phyloP scores from a whole-genome alignment of 2,113 vertebrate genomes.

The Microtus oregoni region DNA sequence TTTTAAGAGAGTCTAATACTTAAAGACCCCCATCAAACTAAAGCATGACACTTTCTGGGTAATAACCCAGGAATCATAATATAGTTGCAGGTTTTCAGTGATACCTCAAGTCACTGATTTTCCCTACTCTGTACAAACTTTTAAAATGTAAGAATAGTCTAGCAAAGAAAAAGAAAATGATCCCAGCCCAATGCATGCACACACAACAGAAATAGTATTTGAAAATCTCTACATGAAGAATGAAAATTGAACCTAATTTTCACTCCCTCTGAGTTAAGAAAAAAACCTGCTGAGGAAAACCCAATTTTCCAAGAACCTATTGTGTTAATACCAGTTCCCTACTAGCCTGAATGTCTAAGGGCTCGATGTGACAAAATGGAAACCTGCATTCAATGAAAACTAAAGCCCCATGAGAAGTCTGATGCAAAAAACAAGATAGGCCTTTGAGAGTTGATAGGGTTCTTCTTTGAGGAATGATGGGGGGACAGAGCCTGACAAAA shows the following conservation, averaged over 20 bases:
- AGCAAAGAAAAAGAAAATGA: background rate
- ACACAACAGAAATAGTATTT: background rate
- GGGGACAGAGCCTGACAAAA: background rate
- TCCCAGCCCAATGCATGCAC: background rate
- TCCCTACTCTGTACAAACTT: background rate
- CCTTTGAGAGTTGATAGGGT: background rate
- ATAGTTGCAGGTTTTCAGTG: background rate
- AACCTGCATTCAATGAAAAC: background rate
- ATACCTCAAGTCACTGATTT: background rate
- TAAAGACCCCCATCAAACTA: background rate
- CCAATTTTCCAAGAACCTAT: background rate
- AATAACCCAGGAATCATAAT: background rate
- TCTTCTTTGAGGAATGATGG: background rate
- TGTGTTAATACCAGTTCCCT: background rate
- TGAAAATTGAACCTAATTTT: background rate
- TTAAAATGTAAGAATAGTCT: background rate
- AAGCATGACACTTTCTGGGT: background rate
- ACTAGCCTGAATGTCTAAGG: background rate
- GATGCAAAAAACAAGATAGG: background rate
- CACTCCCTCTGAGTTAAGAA: background rate
- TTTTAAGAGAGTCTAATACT: background rate
- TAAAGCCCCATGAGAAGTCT: background rate
- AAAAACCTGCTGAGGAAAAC: background rate
- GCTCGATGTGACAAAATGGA: background rate
- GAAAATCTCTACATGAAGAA: background rate